A percentile compares a stretch with the other conserved stretches of the same genome.
These are phyloP conservation scores for Gadus chalcogrammus DNA, from an alignment of 2,113 vertebrate species.

Conservation along the genomic window DNA sequence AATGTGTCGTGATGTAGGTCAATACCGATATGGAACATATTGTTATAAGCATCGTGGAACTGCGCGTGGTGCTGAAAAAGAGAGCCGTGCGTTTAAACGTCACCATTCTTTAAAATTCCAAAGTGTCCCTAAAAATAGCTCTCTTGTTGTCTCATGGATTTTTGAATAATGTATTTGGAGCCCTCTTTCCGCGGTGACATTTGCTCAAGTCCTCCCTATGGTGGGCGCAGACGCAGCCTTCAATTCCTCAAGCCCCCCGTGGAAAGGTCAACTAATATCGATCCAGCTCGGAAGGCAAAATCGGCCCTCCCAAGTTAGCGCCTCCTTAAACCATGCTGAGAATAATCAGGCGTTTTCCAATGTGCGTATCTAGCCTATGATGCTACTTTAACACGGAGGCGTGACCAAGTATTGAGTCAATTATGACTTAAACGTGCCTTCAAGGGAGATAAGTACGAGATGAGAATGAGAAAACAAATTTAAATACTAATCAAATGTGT, in stretches of 20 bases:
- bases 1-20: neutral
- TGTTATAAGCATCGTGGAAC: no score
- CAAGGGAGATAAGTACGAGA: no score
- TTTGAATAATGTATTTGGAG: conserved; percentile 61
- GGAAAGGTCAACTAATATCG: conserved; percentile 66
- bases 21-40: no score
- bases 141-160: conserved; percentile 36
- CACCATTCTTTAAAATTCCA: conserved; percentile 3
- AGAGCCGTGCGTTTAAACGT: no score
- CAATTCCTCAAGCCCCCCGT: conserved; percentile 47
- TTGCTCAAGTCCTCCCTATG: conserved; percentile 58
- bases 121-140: conserved; percentile 38
- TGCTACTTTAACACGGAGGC: no score
- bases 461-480: neutral
- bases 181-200: conserved; percentile 54
- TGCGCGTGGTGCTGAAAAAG: no score
- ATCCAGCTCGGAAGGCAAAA: conserved; percentile 44
- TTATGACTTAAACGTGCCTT: no score
- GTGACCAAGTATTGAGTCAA: no score
- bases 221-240: neutral
- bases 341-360: no score
- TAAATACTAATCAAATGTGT: neutral
- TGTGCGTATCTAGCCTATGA: no score
- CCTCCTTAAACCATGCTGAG: neutral
- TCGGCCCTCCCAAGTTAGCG: conserved; percentile 31